Evolutionary conservation across 1,140 invertebrate species (phyloP).

Genomic region (Hypothenemus hampei): DNA sequence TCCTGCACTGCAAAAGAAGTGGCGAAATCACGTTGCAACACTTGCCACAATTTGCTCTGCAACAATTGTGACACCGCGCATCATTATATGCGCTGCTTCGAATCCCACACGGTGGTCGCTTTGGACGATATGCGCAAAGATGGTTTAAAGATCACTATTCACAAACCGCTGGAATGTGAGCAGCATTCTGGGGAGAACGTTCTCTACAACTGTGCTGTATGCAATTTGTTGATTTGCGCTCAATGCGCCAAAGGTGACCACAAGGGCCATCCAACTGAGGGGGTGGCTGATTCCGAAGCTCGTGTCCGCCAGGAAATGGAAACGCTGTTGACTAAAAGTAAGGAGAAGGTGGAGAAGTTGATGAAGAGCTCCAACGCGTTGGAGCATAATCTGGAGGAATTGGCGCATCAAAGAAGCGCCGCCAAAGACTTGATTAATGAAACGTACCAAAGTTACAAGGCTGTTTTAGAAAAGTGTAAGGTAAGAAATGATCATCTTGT

Average conservation of each 20-base stretch:
- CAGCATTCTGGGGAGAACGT: constrained; percentile 71
- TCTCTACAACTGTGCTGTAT: constrained; percentile 75
- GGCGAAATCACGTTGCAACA: constrained; percentile 85
- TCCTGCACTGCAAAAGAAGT: constrained; percentile 85
- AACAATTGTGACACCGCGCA: constrained; percentile 90
- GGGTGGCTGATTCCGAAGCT: constrained; percentile 65
- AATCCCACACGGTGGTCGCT: constrained; percentile 82
- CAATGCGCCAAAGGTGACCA: constrained; percentile 77
- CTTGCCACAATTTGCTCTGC: constrained; percentile 91
- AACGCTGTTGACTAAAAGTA: constrained; percentile 65
- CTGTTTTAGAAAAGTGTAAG: constrained; percentile 66
- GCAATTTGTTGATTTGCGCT: constrained; percentile 76
- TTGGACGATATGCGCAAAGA: constrained; percentile 81
- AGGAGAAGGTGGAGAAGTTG: constrained; percentile 67
- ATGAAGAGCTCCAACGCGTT: constrained; percentile 67
- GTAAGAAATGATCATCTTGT: constrained; percentile 5
- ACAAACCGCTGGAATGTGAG: constrained; percentile 76
- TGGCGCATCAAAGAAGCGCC: constrained; percentile 79
- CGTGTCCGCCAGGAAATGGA: constrained; percentile 70
- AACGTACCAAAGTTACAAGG: constrained; percentile 78
- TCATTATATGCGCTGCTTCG: constrained; percentile 90
- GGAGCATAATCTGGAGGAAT: constrained; percentile 73
- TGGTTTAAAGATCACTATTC: constrained; percentile 66
- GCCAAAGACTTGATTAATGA: constrained; percentile 81
- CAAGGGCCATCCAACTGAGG: constrained; percentile 75